Conservation (phyloP, 2,113 vertebrate genomes). For the Corydoras sp. region DNA sequence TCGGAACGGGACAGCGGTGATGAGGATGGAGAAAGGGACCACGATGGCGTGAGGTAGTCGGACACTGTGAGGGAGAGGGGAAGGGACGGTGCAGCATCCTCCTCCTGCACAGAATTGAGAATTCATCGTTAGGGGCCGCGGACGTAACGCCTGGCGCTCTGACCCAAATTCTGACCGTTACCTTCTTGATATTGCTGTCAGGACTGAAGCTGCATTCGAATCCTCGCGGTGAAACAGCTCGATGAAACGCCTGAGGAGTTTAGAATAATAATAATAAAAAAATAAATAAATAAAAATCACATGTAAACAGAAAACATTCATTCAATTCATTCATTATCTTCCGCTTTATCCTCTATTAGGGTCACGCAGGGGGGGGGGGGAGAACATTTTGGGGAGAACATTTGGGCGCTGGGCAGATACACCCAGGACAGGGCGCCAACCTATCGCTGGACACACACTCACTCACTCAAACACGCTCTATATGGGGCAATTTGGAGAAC, state of each 20-base stretch:
- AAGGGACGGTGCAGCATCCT: slow-evolving; percentile 60
- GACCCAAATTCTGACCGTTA: slow-evolving; percentile 1
- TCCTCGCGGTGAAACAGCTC: slow-evolving; percentile 42
- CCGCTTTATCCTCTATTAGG: no score
- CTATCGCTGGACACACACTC: no score
- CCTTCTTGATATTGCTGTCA: slow-evolving; percentile 48
- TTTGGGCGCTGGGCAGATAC: no score
- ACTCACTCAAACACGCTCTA: no score
- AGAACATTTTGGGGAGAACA: no score
- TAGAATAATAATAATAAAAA: slow-evolving; percentile 4
- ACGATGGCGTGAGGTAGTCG: slow-evolving; percentile 72
- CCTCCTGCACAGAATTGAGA: slow-evolving; percentile 52
- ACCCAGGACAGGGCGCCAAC: no score
- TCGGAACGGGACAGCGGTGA: slow-evolving; percentile 69
- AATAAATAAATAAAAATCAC: not conserved
- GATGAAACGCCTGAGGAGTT: slow-evolving; percentile 43
- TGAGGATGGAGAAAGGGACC: slow-evolving; percentile 70
- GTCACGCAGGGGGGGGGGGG: no score
- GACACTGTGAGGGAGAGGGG: slow-evolving; percentile 67
- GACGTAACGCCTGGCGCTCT: no score
- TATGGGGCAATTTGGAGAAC: no score
- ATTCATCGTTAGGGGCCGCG: not conserved
- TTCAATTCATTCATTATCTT: no score
- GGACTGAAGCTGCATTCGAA: slow-evolving; percentile 48
- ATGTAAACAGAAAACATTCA: not conserved